Percentiles rank a stretch among this genome's conserved stretches.
phyloP scores from a whole-genome alignment of 2,113 vertebrate species.

The Leucosticte australis region DNA sequence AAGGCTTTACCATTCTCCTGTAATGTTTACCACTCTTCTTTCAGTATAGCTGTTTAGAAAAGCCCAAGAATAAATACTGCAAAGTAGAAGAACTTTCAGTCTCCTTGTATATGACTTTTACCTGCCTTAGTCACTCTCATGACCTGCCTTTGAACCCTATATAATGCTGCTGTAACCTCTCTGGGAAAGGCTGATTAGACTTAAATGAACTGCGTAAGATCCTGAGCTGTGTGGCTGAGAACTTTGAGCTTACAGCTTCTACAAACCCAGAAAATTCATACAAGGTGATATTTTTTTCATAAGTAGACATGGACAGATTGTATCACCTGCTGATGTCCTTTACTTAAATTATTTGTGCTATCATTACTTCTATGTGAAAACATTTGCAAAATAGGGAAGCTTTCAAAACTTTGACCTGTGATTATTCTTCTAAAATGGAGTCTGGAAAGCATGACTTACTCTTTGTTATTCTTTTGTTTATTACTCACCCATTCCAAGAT shows the following conservation, averaged over 20 bases:
- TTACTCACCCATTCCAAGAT: background rate
- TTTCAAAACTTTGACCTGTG: background rate
- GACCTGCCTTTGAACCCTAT: background rate
- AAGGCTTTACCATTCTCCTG: background rate
- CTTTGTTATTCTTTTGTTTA: background rate
- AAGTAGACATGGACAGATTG: background rate
- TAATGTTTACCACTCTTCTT: background rate
- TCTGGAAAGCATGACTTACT: background rate
- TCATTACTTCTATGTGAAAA: background rate
- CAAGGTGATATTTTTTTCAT: background rate
- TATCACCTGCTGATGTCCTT: background rate
- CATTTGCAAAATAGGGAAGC: background rate
- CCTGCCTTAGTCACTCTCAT: background rate
- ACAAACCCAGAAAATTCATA: background rate
- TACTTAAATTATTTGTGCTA: background rate
- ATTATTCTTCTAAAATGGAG: background rate
- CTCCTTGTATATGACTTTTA: background rate
- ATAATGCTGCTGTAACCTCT: background rate
- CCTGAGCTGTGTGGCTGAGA: background rate
- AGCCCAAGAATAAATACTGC: background rate
- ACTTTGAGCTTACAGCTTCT: background rate
- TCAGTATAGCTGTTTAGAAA: background rate
- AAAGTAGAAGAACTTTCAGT: background rate
- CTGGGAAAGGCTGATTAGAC: background rate
- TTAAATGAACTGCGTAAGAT: background rate